These are phyloP conservation scores for Phalera bucephala DNA, from an alignment of 2,888 invertebrate species.

Conservation along the genomic window DNA sequence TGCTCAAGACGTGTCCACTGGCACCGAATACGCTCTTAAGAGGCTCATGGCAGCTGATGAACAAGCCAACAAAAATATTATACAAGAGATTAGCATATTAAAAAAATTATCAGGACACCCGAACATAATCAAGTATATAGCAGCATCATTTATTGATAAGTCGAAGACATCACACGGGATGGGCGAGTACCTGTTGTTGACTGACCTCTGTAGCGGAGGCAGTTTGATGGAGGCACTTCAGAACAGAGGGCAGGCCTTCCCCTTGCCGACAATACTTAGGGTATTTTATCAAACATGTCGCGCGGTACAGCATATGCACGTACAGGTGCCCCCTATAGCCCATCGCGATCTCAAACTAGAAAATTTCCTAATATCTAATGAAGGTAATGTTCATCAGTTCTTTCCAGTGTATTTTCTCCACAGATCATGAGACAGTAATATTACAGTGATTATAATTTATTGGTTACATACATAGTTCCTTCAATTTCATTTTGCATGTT, in stretches of 20 bases:
- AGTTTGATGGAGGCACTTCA: conserved; percentile 86
- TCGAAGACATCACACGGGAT: conserved; percentile 90
- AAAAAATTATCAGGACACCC: conserved; percentile 96
- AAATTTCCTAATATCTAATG: conserved; percentile 94
- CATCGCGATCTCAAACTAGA: conserved; percentile 98
- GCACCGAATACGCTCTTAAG: conserved; percentile 96
- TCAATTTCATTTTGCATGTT: too few relatives aligned
- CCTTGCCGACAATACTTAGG: conserved; percentile 87
- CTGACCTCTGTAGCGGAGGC: conserved; percentile 96
- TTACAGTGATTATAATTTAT: too few relatives aligned
- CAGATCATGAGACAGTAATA: too few relatives aligned
- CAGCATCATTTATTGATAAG: conserved; percentile 92
- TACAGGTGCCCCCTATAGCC: conserved; percentile 93
- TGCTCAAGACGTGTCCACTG: conserved; percentile 93
- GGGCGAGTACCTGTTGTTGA: conserved; percentile 95
- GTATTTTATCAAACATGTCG: conserved; percentile 96
- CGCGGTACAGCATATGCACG: conserved; percentile 97
- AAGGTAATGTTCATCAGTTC: conserved; percentile 87
- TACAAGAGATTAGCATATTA: conserved; percentile 92
- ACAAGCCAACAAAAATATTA: conserved; percentile 89
- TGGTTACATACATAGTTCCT: too few relatives aligned
- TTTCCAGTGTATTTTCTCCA: not conserved
- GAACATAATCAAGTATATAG: conserved; percentile 95
- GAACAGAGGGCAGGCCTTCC: conserved; percentile 83
- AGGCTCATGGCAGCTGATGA: conserved; percentile 92